Evolutionary conservation across 2,888 invertebrate species (phyloP).

Genomic region (Calliphora vomitoria): DNA sequence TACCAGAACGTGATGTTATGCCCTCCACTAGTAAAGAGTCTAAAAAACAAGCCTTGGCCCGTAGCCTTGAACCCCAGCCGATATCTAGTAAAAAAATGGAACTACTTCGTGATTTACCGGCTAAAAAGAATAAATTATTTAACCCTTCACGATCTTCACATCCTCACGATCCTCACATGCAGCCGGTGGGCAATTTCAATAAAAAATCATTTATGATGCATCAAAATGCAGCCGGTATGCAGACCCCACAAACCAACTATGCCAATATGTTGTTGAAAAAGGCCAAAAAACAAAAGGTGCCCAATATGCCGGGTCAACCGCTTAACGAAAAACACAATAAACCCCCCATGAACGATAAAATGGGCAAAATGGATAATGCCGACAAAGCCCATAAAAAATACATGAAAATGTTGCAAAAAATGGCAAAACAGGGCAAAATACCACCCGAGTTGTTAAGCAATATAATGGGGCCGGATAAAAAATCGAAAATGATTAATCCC

Average conservation of each 20-base stretch:
- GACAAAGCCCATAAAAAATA: slow-evolving; percentile 80
- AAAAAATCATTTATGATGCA: slow-evolving; percentile 70
- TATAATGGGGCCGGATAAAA: slow-evolving; percentile 69
- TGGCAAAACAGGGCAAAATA: slow-evolving; percentile 72
- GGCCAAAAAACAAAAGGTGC: slow-evolving; percentile 76
- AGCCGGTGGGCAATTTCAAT: slow-evolving; percentile 59
- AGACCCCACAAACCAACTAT: slow-evolving; percentile 44
- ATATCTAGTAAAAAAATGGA: slow-evolving; percentile 60
- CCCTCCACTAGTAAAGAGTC: slow-evolving; percentile 46
- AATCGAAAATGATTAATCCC: slow-evolving; percentile 69
- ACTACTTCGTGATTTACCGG: slow-evolving; percentile 13
- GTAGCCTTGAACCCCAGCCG: slow-evolving; percentile 75
- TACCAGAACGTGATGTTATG: slow-evolving; percentile 27
- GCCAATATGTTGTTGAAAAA: slow-evolving; percentile 76
- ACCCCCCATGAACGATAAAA: slow-evolving; percentile 59
- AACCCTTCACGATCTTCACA: not conserved
- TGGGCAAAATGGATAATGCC: slow-evolving; percentile 62
- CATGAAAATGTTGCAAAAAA: slow-evolving; percentile 80
- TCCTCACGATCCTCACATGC: slow-evolving; percentile 5
- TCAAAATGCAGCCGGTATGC: slow-evolving; percentile 47
- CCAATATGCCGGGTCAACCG: slow-evolving; percentile 23
- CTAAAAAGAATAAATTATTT: slow-evolving; percentile 57
- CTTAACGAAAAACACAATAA: slow-evolving; percentile 26
- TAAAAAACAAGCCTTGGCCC: slow-evolving; percentile 53
- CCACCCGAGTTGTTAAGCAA: slow-evolving; percentile 55